Conservation (phyloP, 2,888 invertebrate species). For the Tipula confusa region DNA sequence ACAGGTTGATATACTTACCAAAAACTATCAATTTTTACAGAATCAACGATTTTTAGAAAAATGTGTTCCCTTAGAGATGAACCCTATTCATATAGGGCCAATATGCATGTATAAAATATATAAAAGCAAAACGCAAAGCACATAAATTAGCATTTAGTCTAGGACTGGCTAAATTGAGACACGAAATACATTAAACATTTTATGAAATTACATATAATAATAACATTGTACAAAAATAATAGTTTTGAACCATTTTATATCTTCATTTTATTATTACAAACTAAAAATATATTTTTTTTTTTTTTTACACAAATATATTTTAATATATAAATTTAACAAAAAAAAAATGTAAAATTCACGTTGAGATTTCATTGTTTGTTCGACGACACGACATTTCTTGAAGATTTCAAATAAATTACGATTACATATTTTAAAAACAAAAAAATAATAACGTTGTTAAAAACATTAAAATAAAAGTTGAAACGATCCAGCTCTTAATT, state of each 20-base stretch:
- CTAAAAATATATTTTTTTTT: neutral
- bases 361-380: neutral
- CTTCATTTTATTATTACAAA: neutral
- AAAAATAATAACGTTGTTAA: neutral
- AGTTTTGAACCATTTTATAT: neutral
- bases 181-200: too few species aligned
- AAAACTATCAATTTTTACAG: neutral
- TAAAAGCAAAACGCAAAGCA: neutral
- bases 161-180: too few species aligned
- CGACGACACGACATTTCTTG: neutral
- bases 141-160: too few species aligned
- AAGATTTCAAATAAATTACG: neutral
- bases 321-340: neutral
- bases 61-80: neutral
- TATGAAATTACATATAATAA: neutral
- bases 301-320: neutral
- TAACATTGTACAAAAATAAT: neutral
- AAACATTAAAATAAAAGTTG: neutral
- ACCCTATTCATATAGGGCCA: neutral
- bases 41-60: neutral
- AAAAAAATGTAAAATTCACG: neutral
- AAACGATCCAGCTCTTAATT: neutral
- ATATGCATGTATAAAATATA: too few species aligned
- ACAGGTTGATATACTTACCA: neutral
- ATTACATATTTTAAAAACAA: too few species aligned